Base-by-base conservation (phyloP, 2,797 vertebrate species). In the Protonibea diacanthus region DNA sequence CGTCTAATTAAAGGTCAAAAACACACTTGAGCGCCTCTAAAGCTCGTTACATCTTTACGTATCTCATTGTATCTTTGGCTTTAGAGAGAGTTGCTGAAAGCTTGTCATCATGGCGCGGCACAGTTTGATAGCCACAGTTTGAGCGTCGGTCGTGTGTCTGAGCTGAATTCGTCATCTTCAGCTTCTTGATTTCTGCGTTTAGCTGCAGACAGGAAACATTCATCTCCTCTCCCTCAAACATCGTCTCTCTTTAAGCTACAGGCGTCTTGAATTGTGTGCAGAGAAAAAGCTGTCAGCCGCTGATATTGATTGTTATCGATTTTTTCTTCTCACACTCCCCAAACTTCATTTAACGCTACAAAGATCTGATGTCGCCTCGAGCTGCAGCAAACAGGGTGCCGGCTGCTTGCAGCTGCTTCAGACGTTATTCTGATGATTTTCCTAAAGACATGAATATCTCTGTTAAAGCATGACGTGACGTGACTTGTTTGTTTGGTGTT, bases 261-360 rank as follows among this genome's bases (percentile, higher is more conserved):
- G 78, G 81, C 75, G 1, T 23, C 58, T 63, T 51, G 52, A 59
- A 44, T 12, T 2, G 53, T 64, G 70, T 21, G 38, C 23, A 42
- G 62, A 79, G 60, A 71, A 67, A 51, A 61, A 71, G 81, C 83
- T 75, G 81, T 80, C 67, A 62, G 6, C 53, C 21, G 0, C 27
- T 72, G 47, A 51, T 80, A 87, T 86, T 65, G 89, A 91, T 80
- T 3, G 0, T 3, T 60, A 91, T 92, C 40, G 90, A 92, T 89
- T 85, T 33, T 82, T 70, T 33, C 29, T 62, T 42, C 76, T 81
- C 86, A 65, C 80, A 61, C 47, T 83, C 78, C 47, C 78, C 76
- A 85, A 86, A 84, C 85, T 82, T 90, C 86, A 91, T 92, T 91
- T 90, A 84, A 76, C 66, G 76, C n/a, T 73, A 48, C 61, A 84